Evolutionary conservation across 2,113 vertebrate species (phyloP), one percentile per base, ranked within the genome.

Genomic region (Perca fluviatilis): DNA sequence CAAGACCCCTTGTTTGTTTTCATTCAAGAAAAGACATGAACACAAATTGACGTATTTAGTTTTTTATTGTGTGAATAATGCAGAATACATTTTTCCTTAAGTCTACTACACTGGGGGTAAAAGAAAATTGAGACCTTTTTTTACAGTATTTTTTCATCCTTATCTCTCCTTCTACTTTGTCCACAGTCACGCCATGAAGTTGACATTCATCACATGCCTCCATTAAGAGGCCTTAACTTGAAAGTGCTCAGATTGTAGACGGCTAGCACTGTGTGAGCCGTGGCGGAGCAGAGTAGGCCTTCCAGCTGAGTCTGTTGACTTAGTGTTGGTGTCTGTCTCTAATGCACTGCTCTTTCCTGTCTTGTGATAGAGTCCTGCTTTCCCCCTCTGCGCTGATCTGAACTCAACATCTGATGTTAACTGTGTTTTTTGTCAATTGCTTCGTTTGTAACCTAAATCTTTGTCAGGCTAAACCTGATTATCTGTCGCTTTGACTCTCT

Each of bases 121-220:
- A 75, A 46, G 47, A 60, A 19, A 68, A 79, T 58, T 19, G 8
- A 82, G 40, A 56, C 11, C 27, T 33, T 57, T 65, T 65, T 69
- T 68, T 43, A 12, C 33, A 73, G 51, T 71, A 11, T n/a, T 71
- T 82, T 74, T 75, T 74, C 25, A 25, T 61, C 46, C 62, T 74
- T 79, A 47, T 82, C 64, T 70, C 10, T 67, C 25, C 18, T 43
- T 12, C 53, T 67, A 21, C 67, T 50, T 71, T 78, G 58, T 47
- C 62, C 46, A 63, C 46, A 21, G 6, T 83, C 47, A 2, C 0
- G 0, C 7, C 67, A 75, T 71, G 46, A 81, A 72, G 25, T 74
- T 80, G 77, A 84, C 71, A 85, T 83, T 86, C 40, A 79, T 85
- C 69, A 79, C 77, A 86, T 30, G 43, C 65, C 70, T 85, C 74